Evolutionary conservation across 2,797 vertebrate genomes (phyloP).

Genomic region (Kryptopterus vitreolus): DNA sequence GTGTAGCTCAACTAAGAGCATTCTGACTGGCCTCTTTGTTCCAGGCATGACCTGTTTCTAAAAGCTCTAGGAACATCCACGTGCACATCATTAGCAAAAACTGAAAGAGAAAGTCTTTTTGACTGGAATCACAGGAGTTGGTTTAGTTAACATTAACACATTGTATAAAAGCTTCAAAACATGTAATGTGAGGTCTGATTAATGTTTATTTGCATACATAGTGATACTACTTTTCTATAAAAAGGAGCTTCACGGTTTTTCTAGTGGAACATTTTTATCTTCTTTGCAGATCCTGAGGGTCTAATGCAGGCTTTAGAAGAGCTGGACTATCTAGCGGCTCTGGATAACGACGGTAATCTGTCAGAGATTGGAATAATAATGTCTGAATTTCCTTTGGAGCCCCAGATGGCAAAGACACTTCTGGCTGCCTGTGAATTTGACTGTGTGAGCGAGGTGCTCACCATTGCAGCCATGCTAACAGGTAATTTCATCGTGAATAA

Average conservation of each 20-base stretch:
- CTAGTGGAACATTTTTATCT: neutral
- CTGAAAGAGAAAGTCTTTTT: slow-evolving; percentile 34
- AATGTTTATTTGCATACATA: neutral
- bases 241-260: neutral
- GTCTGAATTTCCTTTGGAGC: slow-evolving; percentile 90
- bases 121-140: slow-evolving; percentile 21
- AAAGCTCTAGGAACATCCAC: slow-evolving; percentile 12
- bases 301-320: slow-evolving; percentile 91
- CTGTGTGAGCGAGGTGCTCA: slow-evolving; percentile 87
- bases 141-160: slow-evolving; percentile 21
- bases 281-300: slow-evolving; percentile 81
- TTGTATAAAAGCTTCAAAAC: slow-evolving; percentile 14
- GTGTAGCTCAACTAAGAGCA: slow-evolving; percentile 73
- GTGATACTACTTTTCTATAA: neutral
- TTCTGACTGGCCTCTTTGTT: slow-evolving; percentile 55
- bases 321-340: slow-evolving; percentile 86
- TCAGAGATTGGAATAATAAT: slow-evolving; percentile 93
- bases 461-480: slow-evolving; percentile 87
- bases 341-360: slow-evolving; percentile 87
- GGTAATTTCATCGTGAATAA: slow-evolving; percentile 66
- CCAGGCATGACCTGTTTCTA: slow-evolving; percentile 55
- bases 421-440: slow-evolving; percentile 90
- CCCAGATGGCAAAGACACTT: slow-evolving; percentile 86
- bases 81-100: slow-evolving; percentile 36
- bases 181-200: neutral